Base-by-base conservation (phyloP, 2,797 vertebrate genomes). In the Sandelia bainsii region DNA sequence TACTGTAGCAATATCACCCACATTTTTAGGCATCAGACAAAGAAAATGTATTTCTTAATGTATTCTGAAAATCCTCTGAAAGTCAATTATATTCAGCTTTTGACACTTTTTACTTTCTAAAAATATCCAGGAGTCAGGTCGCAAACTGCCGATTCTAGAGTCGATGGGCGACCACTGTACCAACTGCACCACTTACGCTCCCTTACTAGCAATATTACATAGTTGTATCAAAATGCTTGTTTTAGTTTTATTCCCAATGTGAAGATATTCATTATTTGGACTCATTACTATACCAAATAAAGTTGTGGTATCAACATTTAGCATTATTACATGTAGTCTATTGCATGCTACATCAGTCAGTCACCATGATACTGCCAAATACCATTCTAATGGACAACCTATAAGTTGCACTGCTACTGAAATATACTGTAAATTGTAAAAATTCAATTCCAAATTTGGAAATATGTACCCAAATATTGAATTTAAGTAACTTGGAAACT, bases 11-110 rank as follows among this genome's bases (percentile, higher is more conserved):
- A 22, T 5, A 34, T 52, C 34, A 12, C 12, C 22, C 8, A 52
- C 42, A 53, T 29, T 17, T 40, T 58, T 50, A 59, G 45, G 51
- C 56, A 59, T 56, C 46, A 65, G 46, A 77, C 60, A 71, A 75
- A 71, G 40, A 37, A 68, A 71, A 81, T 50, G 45, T 25, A 77
- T 69, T 77, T 75, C 34, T 60, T 65, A 69, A 75, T 72, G 20
- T 60, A 71, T 66, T 81, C 48, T 69, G 20, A 48, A 81, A 69
- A 83, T 68, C 72, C 44, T 29, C 29, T 45, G 32, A n/a, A n/a
- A n/a, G 65, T 27, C 58, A 46, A 3, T 75, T 63, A 44, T 14
- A 8, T 42, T 42, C 1, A 42, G 6, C 1, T 42, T 42, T 42
- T 17, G 17, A 17, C 39, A 40, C 39, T 40, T 40, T 40, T 40